Base-by-base conservation (phyloP, 2,888 invertebrate genomes). In the Trimorus sp. region DNA sequence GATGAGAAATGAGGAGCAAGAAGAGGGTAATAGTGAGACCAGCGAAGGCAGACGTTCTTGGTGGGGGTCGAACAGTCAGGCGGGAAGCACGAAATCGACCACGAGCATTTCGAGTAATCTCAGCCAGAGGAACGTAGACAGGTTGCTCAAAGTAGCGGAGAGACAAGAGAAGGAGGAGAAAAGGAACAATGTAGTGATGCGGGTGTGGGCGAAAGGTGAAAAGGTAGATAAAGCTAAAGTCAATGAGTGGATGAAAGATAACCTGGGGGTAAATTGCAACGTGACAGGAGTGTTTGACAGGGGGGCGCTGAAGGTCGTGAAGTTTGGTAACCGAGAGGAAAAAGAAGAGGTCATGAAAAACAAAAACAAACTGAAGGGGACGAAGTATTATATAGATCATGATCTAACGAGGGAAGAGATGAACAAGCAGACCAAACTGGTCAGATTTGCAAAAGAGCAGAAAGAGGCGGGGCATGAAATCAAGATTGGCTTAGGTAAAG, bases 361-460 rank as follows among this genome's bases (percentile, higher is more conserved):
- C 7, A 77, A 82, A 59, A 15, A 11, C 8, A 6, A 15, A 8
- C 40, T 77, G 38, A 66, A 38, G 36, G 71, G 76, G 7, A 26
- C 26, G 0, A 66, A 56, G 8, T 66, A 68, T 63, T 80, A 14
- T 53, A 62, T 83, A 7, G 77, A 83, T 5, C 3, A 74, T n/a
- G 74, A 83, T 36, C 7, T 26, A 7, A 71, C 59, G 5, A 48
- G 38, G 15, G 76, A 83, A n/a, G 71, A 75, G 12, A 78, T 74
- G 26, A 60, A 45, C 14, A 42, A 1, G 11, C 75, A 81, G 38
- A 63, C 70, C 38, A 14, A 42, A 38, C 16, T 71, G 12, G 9
- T 37, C 0, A 66, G 60, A 40, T 62, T 49, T 69, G 80, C 66
- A 9, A 75, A 48, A 62, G 59, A 60, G 26, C 38, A 40, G 38